A percentile compares a stretch with the other conserved stretches of the same genome.
These are phyloP conservation scores for Brevimyrus niger DNA, from an alignment of 2,113 vertebrate genomes.

Conservation along the genomic window DNA sequence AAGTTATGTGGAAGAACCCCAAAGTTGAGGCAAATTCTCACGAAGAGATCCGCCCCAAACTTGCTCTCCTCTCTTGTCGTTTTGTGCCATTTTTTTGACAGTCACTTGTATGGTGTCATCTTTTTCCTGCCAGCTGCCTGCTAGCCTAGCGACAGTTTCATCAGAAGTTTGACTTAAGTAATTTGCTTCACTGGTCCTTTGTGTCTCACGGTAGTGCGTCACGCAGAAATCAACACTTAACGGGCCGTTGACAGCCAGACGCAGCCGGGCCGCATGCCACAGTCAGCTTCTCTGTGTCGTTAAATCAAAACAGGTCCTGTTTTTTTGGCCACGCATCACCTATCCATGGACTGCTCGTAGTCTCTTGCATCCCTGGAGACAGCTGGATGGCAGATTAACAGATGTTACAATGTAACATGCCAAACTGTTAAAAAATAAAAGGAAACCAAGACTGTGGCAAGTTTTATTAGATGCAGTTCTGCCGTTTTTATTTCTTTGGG, in stretches of 20 bases:
- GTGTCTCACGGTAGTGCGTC: conserved; percentile 48
- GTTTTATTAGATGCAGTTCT: background rate
- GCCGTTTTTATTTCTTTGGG: background rate
- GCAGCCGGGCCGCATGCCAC: conserved; percentile 20
- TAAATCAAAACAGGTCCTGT: conserved; percentile 34
- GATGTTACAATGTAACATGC: conserved; percentile 35
- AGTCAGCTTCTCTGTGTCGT: conserved; percentile 20
- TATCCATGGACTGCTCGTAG: conserved; percentile 39
- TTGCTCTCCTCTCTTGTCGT: conserved; percentile 9
- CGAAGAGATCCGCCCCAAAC: background rate
- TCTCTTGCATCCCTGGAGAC: conserved; percentile 28
- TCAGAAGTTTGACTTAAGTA: conserved; percentile 56
- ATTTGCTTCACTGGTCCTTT: conserved; percentile 49
- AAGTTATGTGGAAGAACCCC: background rate
- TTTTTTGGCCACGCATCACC: conserved; percentile 36
- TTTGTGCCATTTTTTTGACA: conserved; percentile 48
- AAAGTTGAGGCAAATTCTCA: background rate
- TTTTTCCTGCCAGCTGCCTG: conserved; percentile 49
- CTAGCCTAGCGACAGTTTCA: conserved; percentile 54
- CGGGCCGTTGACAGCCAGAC: conserved; percentile 38
- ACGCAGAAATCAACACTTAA: conserved; percentile 41
- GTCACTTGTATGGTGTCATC: conserved; percentile 52
- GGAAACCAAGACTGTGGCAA: background rate
- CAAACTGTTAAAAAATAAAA: conserved; percentile 16
- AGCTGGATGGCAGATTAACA: conserved; percentile 40